These are phyloP conservation scores for Dusona sp. DNA, from an alignment of 2,888 invertebrate species.

Conservation along the genomic window DNA sequence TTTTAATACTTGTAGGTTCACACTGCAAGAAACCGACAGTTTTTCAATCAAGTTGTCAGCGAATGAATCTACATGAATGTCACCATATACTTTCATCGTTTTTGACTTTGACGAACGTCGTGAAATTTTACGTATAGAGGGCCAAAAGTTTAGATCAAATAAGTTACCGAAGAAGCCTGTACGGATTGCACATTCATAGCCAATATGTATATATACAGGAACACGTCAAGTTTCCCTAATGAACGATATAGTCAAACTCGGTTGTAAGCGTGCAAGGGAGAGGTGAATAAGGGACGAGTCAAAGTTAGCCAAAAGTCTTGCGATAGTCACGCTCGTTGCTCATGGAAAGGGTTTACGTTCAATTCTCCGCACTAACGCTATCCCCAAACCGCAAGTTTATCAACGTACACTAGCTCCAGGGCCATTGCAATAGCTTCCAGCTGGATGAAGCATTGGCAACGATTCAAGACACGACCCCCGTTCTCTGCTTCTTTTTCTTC, in stretches of 20 bases:
- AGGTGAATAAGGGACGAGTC: constrained; percentile 19
- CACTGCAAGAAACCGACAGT: not conserved
- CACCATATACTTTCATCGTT: not conserved
- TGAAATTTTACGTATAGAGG: not conserved
- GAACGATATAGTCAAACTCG: constrained; percentile 21
- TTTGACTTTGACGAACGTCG: not conserved
- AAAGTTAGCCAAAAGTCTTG: constrained; percentile 54
- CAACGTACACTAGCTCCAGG: constrained; percentile 22
- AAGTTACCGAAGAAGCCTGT: not conserved
- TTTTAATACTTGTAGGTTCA: not conserved
- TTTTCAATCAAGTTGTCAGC: not conserved
- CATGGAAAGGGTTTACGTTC: constrained; percentile 36
- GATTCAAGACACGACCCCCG: constrained; percentile 53
- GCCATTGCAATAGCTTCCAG: constrained; percentile 39
- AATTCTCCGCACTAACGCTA: constrained; percentile 46
- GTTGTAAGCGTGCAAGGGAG: constrained; percentile 20
- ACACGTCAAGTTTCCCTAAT: constrained; percentile 33
- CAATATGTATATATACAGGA: not conserved
- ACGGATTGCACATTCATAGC: constrained; percentile 7
- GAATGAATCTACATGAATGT: not conserved
- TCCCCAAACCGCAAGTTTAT: constrained; percentile 58
- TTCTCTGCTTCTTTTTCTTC: not conserved
- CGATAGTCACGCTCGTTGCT: constrained; percentile 51
- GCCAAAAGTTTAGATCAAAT: not conserved
- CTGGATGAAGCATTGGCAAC: constrained; percentile 59